Base-by-base conservation (phyloP, 1,140 invertebrate genomes). In the Atta colombica region DNA sequence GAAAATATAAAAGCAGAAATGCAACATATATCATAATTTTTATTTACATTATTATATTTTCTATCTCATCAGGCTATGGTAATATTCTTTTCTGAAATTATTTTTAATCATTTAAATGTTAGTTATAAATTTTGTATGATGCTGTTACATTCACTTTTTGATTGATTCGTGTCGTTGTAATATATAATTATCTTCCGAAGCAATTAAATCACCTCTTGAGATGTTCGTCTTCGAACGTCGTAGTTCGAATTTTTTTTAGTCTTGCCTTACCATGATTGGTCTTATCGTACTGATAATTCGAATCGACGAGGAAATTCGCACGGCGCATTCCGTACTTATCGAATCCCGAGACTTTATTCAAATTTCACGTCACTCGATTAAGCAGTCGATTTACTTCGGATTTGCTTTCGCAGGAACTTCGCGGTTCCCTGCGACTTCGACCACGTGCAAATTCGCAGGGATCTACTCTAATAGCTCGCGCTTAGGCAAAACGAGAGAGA, bases 321-420 rank as follows among this genome's bases (percentile, higher is more conserved):
- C 18, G 51, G 51, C 31, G 65, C 51, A 35, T 14, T 51, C 84
- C 82, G 74, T 66, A 69, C 89, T 77, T 87, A 65, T 85, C 77
- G 75, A 63, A 90, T 90, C 71, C 65, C 58, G 75, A 75, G 89
- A 89, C 89, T 90, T 90, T 90, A 90, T 90, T 90, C 89, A 90
- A 90, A 90, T 90, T 90, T 88, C 89, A 77, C 86, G 89, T 90
- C 86, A 90, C 89, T 90, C 89, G 89, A 90, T 90, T 90, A 90
- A 90, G 89, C 89, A 90, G 89, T 90, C 89, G 89, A 90, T 90
- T 90, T 90, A 84, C 89, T 80, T 77, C 80, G 89, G 86, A 90
- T 90, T 90, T 90, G 86, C 89, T 86, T 75, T 90, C 77, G 86
- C 89, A 58, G 69, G 88, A 90, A 90, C 86, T 90, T 89, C 61